Evolutionary conservation across 2,888 invertebrate species (phyloP), one percentile per base, ranked within the genome.

Genomic region (Pasiphila rectangulata): DNA sequence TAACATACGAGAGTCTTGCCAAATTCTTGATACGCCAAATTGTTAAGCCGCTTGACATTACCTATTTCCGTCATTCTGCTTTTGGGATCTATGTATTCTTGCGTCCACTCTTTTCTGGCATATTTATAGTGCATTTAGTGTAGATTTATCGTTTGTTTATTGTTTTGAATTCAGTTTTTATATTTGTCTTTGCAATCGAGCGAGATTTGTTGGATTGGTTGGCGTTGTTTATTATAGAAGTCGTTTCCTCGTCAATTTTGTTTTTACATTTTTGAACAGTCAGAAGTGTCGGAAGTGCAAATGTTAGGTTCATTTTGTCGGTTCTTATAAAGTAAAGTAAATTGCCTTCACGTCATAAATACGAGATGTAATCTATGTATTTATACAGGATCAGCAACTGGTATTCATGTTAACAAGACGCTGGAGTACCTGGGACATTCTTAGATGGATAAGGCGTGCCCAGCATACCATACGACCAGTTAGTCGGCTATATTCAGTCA

Each of bases 91-190:
- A 30, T 30, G 9, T 2, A 15, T 64, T 62, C 60, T 62, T 59
- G 51, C 60, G 63, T 67, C 59, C 56, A 63, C 62, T 62, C 55
- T 62, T 61, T 61, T 56, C 63, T 60, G 66, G 45, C 58, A 68
- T 69, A 79, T 77, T 75, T 74, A 75, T 69, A 53, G 61, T 57
- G 60, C 64, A 67, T 72, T 71, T 46, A 70, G 72, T 66, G 51
- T 46, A 56, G 60, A 74, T 77, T 75, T 74, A 75, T 69, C 55
- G 66, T 72, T 72, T 75, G 74, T 77, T 74, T 75, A 75, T 71
- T 68, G 63, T 72, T 71, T 68, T 66, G 56, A 49, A 59, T 68
- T 67, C 59, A 59, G 59, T 59, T 65, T 63, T 64, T 61, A 57
- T 50, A 59, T 57, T 49, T 54, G 39, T 48, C 40, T 46, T 19